Evolutionary conservation across 2,797 vertebrate genomes (phyloP).

Genomic region (Sebastes ruberrimus): DNA sequence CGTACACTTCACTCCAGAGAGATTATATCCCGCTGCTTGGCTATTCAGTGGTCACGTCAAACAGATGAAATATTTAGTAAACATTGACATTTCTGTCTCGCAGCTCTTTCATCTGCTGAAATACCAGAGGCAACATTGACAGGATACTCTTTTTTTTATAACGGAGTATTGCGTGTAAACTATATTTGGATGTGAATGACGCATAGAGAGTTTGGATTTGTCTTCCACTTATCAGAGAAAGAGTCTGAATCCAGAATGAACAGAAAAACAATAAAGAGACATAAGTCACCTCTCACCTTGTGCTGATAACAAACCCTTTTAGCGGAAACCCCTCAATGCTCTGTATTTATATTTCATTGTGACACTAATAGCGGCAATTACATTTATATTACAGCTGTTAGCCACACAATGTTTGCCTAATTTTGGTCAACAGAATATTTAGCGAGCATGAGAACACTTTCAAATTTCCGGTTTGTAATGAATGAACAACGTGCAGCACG

Average conservation of each 20-base stretch:
- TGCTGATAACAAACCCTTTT: not conserved
- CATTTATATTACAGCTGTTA: slow-evolving; percentile 27
- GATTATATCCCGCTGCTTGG: slow-evolving; percentile 29
- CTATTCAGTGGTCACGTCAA: slow-evolving; percentile 57
- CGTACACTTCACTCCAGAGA: slow-evolving; percentile 44
- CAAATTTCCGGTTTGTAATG: slow-evolving; percentile 66
- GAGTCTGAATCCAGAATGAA: not conserved
- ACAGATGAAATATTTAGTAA: slow-evolving; percentile 68
- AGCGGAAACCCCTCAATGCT: not conserved
- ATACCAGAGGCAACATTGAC: slow-evolving; percentile 40
- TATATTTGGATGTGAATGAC: slow-evolving; percentile 49
- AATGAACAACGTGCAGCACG: slow-evolving; percentile 7
- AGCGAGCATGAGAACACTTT: slow-evolving; percentile 29
- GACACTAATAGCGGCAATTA: slow-evolving; percentile 32
- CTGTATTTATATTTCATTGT: not conserved
- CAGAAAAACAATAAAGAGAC: not conserved
- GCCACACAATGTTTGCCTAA: slow-evolving; percentile 23
- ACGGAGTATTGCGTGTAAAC: slow-evolving; percentile 18
- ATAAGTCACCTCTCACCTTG: not conserved
- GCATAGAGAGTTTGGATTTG: not conserved
- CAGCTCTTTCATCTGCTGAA: slow-evolving; percentile 62
- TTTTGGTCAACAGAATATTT: slow-evolving; percentile 17
- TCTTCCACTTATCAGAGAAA: not conserved
- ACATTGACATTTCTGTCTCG: slow-evolving; percentile 58
- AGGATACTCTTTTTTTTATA: slow-evolving; percentile 11